phyloP scores from a whole-genome alignment of 2,888 invertebrate genomes.

The Agonum fuliginosum region DNA sequence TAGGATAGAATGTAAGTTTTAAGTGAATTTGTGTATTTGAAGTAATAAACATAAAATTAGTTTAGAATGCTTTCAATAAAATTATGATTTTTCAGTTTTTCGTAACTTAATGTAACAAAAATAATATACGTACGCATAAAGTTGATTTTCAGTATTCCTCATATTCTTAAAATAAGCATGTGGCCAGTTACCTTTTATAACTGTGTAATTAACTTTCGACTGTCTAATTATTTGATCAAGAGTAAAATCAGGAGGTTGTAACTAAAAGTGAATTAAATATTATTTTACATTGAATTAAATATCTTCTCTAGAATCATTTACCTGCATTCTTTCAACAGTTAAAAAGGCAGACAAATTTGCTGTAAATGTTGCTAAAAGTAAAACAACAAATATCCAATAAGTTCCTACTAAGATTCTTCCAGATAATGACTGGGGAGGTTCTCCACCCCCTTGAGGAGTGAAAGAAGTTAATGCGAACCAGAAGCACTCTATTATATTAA shows the following conservation, averaged over 20 bases:
- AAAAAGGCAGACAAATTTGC: conserved; percentile 91
- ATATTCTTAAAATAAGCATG: conserved; percentile 92
- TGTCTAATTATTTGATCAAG: conserved; percentile 90
- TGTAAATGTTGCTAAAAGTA: conserved; percentile 94
- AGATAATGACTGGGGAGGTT: conserved; percentile 91
- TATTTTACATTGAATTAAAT: not conserved
- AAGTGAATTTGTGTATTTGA: no score
- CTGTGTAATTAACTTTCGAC: conserved; percentile 92
- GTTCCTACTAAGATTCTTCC: conserved; percentile 91
- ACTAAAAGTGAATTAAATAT: conserved; percentile 3
- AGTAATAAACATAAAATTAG: no score
- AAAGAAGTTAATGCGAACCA: conserved; percentile 96
- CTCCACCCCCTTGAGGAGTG: conserved; percentile 94
- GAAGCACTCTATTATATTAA: conserved; percentile 92
- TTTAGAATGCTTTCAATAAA: no score
- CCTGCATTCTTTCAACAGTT: conserved; percentile 94
- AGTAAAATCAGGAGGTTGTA: conserved; percentile 88
- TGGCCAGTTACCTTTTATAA: conserved; percentile 83
- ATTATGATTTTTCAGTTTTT: no score
- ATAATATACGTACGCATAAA: conserved; percentile 79
- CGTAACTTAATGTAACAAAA: no score
- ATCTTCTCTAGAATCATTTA: conserved; percentile 66
- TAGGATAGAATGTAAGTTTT: no score
- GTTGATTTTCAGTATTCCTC: conserved; percentile 91
- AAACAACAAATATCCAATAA: conserved; percentile 93